phyloP scores from a whole-genome alignment of 1,140 invertebrate genomes.

The silkworm (Bombyx mori) region DNA sequence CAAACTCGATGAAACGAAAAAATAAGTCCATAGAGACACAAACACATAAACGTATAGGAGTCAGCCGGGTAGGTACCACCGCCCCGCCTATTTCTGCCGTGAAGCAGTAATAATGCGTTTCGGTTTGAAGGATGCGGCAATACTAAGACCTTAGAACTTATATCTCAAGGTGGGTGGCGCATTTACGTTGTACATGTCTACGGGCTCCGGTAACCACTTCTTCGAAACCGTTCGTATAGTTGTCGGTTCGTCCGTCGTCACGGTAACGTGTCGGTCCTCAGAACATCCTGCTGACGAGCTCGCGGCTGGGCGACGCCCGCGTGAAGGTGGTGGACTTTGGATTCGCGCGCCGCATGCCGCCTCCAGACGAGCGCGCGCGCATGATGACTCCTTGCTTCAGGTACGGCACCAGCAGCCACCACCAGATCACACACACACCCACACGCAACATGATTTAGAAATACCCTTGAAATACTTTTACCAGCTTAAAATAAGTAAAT shows the following conservation, averaged over 20 bases:
- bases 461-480: no score
- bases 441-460: background rate
- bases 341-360: conserved; percentile 83
- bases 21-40: no score
- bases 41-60: no score
- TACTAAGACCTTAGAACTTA: no score
- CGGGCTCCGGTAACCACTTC: no score
- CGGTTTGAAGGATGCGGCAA: no score
- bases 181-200: background rate
- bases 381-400: conserved; percentile 66
- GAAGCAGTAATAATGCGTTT: no score
- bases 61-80: no score
- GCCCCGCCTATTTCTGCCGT: no score
- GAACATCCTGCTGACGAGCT: conserved; percentile 50
- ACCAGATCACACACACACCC: background rate
- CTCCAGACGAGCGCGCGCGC: conserved; percentile 44
- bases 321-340: conserved; percentile 94
- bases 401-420: conserved; percentile 12
- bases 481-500: no score
- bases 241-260: background rate
- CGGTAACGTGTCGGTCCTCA: conserved; percentile 11
- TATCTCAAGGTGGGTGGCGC: no score
- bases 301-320: conserved; percentile 68
- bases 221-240: background rate
- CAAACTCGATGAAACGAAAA: no score